Percentiles rank a stretch among this genome's conserved stretches.
These are phyloP conservation scores for Drosophila aldrichi DNA, from an alignment of 2,888 invertebrate species.

Conservation along the genomic window DNA sequence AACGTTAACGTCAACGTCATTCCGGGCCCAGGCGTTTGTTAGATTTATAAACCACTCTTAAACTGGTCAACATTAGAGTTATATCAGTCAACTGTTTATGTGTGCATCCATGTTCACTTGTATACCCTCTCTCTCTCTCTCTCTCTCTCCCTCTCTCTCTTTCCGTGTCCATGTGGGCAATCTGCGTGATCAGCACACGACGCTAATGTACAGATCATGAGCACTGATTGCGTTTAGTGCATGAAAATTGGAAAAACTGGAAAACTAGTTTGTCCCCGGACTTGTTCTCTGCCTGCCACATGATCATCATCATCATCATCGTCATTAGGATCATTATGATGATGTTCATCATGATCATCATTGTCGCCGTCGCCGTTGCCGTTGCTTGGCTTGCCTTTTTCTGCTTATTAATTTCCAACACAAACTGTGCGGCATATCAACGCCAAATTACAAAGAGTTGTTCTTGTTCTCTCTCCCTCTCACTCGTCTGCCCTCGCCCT, in stretches of 20 bases:
- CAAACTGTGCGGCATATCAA: constrained; percentile 69
- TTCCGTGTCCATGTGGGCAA: constrained; percentile 55
- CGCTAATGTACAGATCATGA: constrained; percentile 82
- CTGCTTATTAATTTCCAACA: constrained; percentile 69
- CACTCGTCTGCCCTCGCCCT: background rate
- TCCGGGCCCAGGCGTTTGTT: constrained; percentile 19
- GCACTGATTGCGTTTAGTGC: constrained; percentile 77
- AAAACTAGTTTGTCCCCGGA: constrained; percentile 53
- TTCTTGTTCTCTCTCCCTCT: constrained; percentile 51
- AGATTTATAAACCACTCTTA: constrained; percentile 45
- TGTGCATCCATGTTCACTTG: constrained; percentile 28
- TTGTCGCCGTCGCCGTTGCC: constrained; percentile 15
- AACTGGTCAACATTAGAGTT: constrained; percentile 50
- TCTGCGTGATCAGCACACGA: constrained; percentile 79
- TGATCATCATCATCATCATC: constrained; percentile 31
- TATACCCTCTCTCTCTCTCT: background rate
- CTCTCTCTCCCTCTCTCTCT: background rate
- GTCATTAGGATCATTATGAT: constrained; percentile 35
- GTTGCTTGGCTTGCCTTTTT: constrained; percentile 24
- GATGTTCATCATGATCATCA: constrained; percentile 26
- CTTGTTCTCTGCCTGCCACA: constrained; percentile 62
- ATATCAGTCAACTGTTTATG: constrained; percentile 61
- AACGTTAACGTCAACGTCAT: background rate
- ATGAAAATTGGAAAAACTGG: constrained; percentile 78
- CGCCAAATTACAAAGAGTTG: constrained; percentile 70